Evolutionary conservation across 1,140 invertebrate species (phyloP), one percentile per base, ranked within the genome.

Genomic region (Hormaphis cornu): DNA sequence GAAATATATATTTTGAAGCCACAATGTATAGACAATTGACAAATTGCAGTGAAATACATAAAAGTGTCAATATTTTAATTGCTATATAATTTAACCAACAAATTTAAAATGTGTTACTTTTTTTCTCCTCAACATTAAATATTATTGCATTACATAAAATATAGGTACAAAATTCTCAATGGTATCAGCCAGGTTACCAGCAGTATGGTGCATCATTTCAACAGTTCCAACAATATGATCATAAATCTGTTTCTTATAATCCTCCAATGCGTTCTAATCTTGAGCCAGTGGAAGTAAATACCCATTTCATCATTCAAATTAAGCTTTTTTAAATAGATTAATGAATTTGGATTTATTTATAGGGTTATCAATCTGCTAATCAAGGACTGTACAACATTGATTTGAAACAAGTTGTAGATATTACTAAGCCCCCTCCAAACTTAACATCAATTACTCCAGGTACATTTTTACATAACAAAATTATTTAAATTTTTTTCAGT

Each of bases 171-270:
- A 66, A 50, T 66, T 0, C 44, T 22, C 61, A 66, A 20, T 66
- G 61, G 61, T 66, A 50, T 33, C 61, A 33, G 35, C 18, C 61
- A 22, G 42, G 61, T 35, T 66, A 48, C 44, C 61, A 66, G 10
- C 61, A 66, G 33, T 66, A 66, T 66, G 61, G 61, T 48, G 20
- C 61, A 35, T 18, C 26, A 22, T 66, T 46, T 16, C 61, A 50
- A 66, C 61, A 66, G 50, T 66, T 61, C 46, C 58, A 61, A 61
- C 40, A 61, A 20, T 61, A 46, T 66, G 61, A 66, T 46, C 44
- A 50, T 33, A 66, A 66, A 48, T 8, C 24, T 22, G 18, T 20
- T 48, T 0, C 18, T 50, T 48, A 18, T 30, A 46, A 30, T 48
- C 26, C 4, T 46, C 42, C 40, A 22, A 18, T 35, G 8, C 44